Evolutionary conservation across 2,113 vertebrate species (phyloP).

Genomic region (Saccopteryx leptura): DNA sequence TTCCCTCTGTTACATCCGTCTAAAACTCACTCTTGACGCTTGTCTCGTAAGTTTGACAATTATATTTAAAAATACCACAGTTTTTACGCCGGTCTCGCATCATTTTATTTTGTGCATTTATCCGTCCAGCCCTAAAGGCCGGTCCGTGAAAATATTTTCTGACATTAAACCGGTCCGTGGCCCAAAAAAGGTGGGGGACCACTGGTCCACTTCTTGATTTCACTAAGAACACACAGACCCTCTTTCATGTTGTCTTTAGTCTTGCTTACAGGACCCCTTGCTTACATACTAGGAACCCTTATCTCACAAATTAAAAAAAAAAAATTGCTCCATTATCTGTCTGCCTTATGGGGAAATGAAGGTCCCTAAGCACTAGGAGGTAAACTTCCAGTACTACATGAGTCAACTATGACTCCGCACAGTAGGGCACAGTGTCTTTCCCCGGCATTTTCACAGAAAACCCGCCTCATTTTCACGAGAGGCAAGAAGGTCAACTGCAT

Average conservation of each 20-base stretch:
- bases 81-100: too few species aligned
- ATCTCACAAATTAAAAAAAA: conserved; percentile 70
- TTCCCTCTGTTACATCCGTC: too few species aligned
- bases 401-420: conserved; percentile 41
- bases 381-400: conserved; percentile 65
- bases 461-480: neutral
- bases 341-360: conserved; percentile 56
- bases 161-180: too few species aligned
- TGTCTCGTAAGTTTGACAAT: too few species aligned
- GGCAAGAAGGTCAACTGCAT: conserved; percentile 49
- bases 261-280: conserved; percentile 51
- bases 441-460: neutral
- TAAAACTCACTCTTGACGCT: too few species aligned
- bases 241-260: conserved; percentile 42
- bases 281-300: neutral
- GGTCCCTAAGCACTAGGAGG: conserved; percentile 63
- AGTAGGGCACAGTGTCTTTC: conserved; percentile 51
- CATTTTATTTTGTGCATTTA: too few species aligned
- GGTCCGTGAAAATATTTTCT: too few species aligned
- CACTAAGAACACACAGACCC: neutral
- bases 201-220: neutral
- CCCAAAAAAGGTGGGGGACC: too few species aligned
- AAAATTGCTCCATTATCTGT: conserved; percentile 60
- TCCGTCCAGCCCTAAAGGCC: too few species aligned
- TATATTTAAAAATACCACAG: too few species aligned